Conservation (phyloP, 2,797 vertebrate genomes). For the Danionella dracula region DNA sequence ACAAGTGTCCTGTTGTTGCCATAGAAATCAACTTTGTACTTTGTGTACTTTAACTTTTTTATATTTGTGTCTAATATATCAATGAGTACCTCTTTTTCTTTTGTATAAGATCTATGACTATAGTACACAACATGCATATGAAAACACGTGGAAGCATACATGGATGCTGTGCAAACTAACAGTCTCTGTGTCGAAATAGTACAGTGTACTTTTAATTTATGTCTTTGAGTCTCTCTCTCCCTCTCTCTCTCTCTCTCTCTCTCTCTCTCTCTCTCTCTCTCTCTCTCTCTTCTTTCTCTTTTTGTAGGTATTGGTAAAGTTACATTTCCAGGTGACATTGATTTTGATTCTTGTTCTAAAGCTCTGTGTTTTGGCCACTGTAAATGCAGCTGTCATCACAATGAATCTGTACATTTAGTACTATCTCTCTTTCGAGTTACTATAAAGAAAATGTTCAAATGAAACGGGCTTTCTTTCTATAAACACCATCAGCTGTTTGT, state of each 20-base stretch:
- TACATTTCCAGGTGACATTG: conserved; percentile 78
- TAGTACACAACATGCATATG: conserved; percentile 59
- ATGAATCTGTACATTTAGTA: conserved; percentile 87
- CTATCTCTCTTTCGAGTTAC: conserved; percentile 73
- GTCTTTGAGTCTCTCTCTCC: conserved; percentile 65
- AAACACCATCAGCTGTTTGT: conserved; percentile 55
- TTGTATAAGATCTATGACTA: conserved; percentile 76
- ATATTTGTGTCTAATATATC: conserved; percentile 85
- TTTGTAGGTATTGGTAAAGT: conserved; percentile 73
- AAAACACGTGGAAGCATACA: conserved; percentile 56
- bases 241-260: conserved; percentile 54
- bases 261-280: conserved; percentile 58
- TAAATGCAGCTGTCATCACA: conserved; percentile 84
- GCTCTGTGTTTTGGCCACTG: conserved; percentile 86
- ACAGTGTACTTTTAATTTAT: conserved; percentile 71
- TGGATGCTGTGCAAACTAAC: conserved; percentile 53
- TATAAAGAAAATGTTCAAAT: conserved; percentile 85
- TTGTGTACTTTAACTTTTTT: conserved; percentile 76
- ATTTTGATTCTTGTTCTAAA: conserved; percentile 83
- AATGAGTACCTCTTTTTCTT: conserved; percentile 82
- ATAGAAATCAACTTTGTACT: conserved; percentile 74
- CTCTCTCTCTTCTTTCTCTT: too few species aligned
- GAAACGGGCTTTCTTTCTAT: conserved; percentile 55
- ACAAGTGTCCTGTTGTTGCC: conserved; percentile 69
- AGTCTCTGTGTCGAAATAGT: conserved; percentile 65